Evolutionary conservation across 1,140 invertebrate genomes (phyloP).

Genomic region (Aphidius ervi): DNA sequence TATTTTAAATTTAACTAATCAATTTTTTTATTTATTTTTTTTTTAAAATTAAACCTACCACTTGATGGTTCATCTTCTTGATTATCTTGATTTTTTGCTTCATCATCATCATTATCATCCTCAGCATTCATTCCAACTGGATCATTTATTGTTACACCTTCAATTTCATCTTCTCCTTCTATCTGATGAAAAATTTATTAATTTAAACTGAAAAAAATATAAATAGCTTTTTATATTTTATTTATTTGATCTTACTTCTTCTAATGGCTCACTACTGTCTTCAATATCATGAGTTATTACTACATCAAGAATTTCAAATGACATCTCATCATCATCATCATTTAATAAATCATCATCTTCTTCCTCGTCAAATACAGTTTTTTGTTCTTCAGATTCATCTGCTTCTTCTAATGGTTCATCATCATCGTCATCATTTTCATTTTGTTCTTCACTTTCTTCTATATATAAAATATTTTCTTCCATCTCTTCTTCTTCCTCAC

Average conservation of each 20-base stretch:
- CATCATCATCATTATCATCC: constrained; percentile 16
- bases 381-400: constrained; percentile 35
- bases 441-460: constrained; percentile 34
- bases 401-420: constrained; percentile 37
- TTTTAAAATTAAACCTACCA: constrained; percentile 33
- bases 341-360: constrained; percentile 36
- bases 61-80: constrained; percentile 44
- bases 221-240: constrained; percentile 17
- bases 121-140: constrained; percentile 4
- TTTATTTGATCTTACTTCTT: constrained; percentile 42
- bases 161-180: constrained; percentile 34
- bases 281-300: constrained; percentile 40
- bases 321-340: constrained; percentile 40
- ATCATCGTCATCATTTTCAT: constrained; percentile 43
- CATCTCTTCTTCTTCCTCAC: constrained; percentile 23
- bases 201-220: constrained; percentile 5
- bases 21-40: constrained; percentile 13
- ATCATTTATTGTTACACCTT: constrained; percentile 38
- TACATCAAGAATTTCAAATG: constrained; percentile 48
- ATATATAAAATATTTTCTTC: constrained; percentile 17
- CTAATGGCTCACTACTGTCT: constrained; percentile 43
- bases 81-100: constrained; percentile 32
- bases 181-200: constrained; percentile 18
- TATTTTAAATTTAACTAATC: neutral
- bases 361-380: constrained; percentile 43